A percentile compares a stretch with the other conserved stretches of the same genome.
Evolutionary conservation across 2,797 vertebrate species (phyloP).

Genomic region (Octomys mimax): DNA sequence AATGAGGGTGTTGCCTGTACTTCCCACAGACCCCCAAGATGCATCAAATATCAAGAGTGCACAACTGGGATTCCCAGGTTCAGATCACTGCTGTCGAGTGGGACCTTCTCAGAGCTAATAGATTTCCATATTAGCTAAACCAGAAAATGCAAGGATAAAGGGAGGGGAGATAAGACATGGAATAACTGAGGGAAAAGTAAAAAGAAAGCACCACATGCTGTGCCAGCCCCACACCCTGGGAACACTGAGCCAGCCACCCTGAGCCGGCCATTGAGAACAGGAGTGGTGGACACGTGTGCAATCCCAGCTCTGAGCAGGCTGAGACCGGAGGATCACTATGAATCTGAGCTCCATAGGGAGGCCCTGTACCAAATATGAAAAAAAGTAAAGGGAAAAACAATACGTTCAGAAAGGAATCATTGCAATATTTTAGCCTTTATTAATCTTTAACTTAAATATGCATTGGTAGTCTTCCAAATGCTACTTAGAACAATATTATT

Average conservation of each 20-base stretch:
- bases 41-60: background rate
- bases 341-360: too few species aligned
- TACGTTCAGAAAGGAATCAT: background rate
- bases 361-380: too few species aligned
- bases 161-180: background rate
- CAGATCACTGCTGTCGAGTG: background rate
- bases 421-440: background rate
- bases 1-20: background rate
- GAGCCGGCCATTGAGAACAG: too few species aligned
- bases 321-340: too few species aligned
- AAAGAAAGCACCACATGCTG: background rate
- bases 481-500: background rate
- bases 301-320: too few species aligned
- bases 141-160: background rate
- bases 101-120: background rate
- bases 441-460: conserved; percentile 20
- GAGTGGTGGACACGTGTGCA: too few species aligned
- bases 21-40: background rate
- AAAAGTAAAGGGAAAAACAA: conserved; percentile 6
- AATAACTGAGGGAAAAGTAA: background rate
- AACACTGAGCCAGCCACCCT: too few species aligned
- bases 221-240: too few species aligned
- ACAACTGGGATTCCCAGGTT: background rate
- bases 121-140: conserved; percentile 22
- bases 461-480: background rate